phyloP scores from a whole-genome alignment of 2,797 vertebrate genomes.

The Clarias platycephalus region DNA sequence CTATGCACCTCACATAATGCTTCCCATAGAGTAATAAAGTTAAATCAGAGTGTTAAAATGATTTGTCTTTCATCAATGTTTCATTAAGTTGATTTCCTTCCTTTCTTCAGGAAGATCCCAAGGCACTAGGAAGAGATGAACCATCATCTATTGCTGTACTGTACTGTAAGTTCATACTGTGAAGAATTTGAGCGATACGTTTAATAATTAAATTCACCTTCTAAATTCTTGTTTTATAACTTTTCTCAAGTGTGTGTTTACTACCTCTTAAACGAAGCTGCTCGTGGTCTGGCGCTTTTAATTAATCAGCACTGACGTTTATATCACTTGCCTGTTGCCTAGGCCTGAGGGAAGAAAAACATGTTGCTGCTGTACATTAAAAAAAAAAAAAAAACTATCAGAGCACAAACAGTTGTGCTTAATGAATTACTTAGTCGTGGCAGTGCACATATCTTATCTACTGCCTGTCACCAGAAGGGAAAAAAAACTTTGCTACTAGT shows the following conservation, averaged over 20 bases:
- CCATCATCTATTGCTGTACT: neutral
- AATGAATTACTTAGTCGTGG: constrained; percentile 25
- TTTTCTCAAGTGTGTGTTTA: neutral
- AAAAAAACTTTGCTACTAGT: neutral
- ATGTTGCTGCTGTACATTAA: constrained; percentile 27
- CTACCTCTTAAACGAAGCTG: neutral
- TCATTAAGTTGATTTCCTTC: neutral
- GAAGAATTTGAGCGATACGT: neutral
- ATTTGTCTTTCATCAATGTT: neutral
- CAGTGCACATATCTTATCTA: constrained; percentile 30
- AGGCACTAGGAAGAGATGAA: neutral
- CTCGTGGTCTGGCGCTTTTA: neutral
- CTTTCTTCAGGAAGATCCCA: neutral
- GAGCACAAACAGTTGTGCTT: constrained; percentile 29
- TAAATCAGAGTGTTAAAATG: neutral
- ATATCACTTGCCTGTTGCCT: constrained; percentile 37
- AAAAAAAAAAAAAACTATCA: constrained; percentile 32
- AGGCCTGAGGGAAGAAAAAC: constrained; percentile 28
- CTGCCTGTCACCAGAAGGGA: constrained; percentile 14
- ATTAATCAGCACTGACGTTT: neutral
- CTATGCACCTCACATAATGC: neutral
- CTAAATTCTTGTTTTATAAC: neutral
- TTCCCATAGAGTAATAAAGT: neutral
- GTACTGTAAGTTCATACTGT: neutral
- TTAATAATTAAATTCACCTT: neutral